Evolutionary conservation across 23 tunicate genomes (phyloP), one percentile per base, ranked within the genome.

Genomic region (Halocynthia aurantium): DNA sequence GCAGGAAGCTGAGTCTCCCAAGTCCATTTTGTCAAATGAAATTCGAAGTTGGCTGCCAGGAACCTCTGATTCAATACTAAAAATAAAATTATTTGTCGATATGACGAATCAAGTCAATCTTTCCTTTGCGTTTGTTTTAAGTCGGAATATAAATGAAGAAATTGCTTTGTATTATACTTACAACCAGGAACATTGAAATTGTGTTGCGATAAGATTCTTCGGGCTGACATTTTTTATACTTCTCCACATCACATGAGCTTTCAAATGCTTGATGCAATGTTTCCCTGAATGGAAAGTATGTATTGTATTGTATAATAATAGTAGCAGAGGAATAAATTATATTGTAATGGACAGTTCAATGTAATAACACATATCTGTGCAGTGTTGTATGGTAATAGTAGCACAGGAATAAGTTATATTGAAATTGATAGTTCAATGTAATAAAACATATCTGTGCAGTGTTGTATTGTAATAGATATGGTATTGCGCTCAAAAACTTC

Each of bases 171-270:
- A 5, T 13, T 5, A 40, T 19, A 72, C 76, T 72, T 51, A 72
- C 76, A 44, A 72, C 76, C 76, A 72, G n/a, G 76, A 72, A 17
- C 76, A 72, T 18, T 72, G 76, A 56, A 72, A 72, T 17, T 72
- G 76, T 2, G 76, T 72, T 4, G 76, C 76, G 2, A 44, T 55
- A 9, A 72, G 12, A 4, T 72, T 72, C n/a, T 72, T 40, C 10
- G 50, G 55, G 5, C 18, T 72, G 4, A 72, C 17, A 10, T 17
- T 51, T 51, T 18, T 72, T 22, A 72, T 72, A 15, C 52, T 72
- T 72, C 76, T 49, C 76, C 76, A 72, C 15, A 19, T 15, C 5
- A 72, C 76, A 40, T 15, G 10, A 0, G 76, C 76, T 20, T 55
- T 72, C 5, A 72, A 51, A 51, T 72, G 51, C 17, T 72, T 72